Conservation (phyloP, 2,113 vertebrate species). For the Gymnarchus niloticus region DNA sequence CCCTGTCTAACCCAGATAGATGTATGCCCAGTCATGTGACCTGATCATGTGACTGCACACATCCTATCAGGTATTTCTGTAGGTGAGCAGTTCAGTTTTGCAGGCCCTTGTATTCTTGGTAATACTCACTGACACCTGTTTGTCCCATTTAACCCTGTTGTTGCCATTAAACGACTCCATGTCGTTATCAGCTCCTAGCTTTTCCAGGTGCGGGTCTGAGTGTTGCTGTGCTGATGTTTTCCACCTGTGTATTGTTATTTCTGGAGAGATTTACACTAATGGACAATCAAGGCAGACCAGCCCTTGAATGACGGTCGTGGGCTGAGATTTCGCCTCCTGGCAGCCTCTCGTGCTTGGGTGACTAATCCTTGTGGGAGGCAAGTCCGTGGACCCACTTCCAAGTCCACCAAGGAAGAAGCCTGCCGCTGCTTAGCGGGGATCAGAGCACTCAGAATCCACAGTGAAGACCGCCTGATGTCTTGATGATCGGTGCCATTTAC, state of each 20-base stretch:
- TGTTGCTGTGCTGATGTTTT: background rate
- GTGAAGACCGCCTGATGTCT: too few relatives aligned
- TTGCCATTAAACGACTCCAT: background rate
- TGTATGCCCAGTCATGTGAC: background rate
- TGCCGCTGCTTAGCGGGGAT: background rate
- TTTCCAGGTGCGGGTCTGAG: background rate
- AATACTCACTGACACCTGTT: background rate
- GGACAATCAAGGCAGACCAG: too few relatives aligned
- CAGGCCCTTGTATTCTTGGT: background rate
- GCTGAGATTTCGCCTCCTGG: background rate
- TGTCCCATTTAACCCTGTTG: background rate
- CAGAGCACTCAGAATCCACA: background rate
- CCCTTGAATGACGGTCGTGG: conserved; percentile 4
- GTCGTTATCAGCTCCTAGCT: background rate
- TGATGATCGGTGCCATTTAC: background rate
- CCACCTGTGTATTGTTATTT: background rate
- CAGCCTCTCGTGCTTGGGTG: background rate
- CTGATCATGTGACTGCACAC: background rate
- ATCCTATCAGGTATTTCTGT: background rate
- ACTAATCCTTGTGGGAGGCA: conserved; percentile 17
- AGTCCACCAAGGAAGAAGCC: background rate
- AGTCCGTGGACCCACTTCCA: background rate
- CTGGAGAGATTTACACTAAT: background rate
- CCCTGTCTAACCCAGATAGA: background rate
- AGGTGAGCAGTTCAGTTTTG: background rate